Evolutionary conservation across 1,140 invertebrate genomes (phyloP).

Genomic region (Idris sp.): DNA sequence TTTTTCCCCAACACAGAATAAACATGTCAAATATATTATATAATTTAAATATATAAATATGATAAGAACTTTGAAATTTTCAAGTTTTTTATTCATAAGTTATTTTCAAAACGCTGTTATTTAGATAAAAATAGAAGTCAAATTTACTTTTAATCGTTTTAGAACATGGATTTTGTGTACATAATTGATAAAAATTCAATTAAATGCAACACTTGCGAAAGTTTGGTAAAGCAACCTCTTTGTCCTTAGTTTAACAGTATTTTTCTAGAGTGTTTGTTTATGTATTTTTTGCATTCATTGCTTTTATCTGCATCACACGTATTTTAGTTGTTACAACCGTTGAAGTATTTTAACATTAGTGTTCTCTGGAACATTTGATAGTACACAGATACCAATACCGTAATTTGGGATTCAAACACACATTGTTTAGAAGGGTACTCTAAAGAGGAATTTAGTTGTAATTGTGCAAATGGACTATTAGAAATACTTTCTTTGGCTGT

Average conservation of each 20-base stretch:
- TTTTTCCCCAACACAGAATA: too few relatives aligned
- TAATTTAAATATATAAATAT: too few relatives aligned
- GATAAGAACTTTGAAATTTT: too few relatives aligned
- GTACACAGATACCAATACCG: conserved; percentile 29
- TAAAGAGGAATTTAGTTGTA: conserved; percentile 19
- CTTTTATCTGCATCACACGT: conserved; percentile 2
- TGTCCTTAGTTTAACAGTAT: background rate
- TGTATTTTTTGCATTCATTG: background rate
- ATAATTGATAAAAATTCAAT: conserved; percentile 42
- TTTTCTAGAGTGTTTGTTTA: background rate
- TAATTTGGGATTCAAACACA: conserved; percentile 32
- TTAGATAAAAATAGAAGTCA: too few relatives aligned
- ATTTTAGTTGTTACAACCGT: conserved; percentile 9
- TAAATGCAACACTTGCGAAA: conserved; percentile 22
- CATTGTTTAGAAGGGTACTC: conserved; percentile 21
- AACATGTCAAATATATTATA: too few relatives aligned
- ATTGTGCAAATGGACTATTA: conserved; percentile 26
- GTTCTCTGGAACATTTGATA: conserved; percentile 21
- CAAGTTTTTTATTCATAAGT: too few relatives aligned
- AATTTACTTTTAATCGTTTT: conserved; percentile 8
- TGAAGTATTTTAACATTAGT: conserved; percentile 23
- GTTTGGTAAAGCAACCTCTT: conserved; percentile 1
- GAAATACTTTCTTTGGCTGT: conserved; percentile 28
- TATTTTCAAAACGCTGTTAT: too few relatives aligned
- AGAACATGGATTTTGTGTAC: conserved; percentile 6